Percentiles rank a stretch among this genome's conserved stretches.
Conservation (phyloP, 1,140 invertebrate genomes). For the Rhynchophorus ferrugineus region DNA sequence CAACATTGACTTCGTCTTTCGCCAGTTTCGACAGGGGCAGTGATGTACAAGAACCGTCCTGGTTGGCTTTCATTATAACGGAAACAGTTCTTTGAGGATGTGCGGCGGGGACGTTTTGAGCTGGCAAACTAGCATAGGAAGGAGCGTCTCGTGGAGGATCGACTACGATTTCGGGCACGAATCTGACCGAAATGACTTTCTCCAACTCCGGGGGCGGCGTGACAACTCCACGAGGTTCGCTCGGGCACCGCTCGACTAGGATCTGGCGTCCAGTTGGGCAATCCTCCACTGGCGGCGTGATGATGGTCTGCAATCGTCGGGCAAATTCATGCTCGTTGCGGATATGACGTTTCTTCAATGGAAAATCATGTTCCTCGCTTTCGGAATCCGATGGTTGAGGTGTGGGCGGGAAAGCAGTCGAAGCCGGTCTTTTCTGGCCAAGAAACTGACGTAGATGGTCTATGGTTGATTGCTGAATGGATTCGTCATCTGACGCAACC, state of each 20-base stretch:
- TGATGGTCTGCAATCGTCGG: constrained; percentile 35
- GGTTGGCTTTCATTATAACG: constrained; percentile 75
- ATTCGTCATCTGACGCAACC: constrained; percentile 26
- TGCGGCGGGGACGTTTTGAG: constrained; percentile 42
- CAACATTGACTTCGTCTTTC: constrained; percentile 52
- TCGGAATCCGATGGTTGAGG: constrained; percentile 51
- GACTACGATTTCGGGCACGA: constrained; percentile 10
- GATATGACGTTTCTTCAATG: constrained; percentile 41
- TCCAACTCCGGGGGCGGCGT: background rate
- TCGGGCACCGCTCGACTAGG: background rate
- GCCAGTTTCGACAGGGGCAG: constrained; percentile 32
- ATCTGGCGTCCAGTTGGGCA: background rate
- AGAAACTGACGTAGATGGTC: constrained; percentile 22
- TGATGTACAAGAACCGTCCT: constrained; percentile 62
- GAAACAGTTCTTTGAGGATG: constrained; percentile 44
- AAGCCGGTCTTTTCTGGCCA: constrained; percentile 41
- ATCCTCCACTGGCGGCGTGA: constrained; percentile 32
- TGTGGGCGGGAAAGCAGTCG: constrained; percentile 40
- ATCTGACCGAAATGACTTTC: background rate
- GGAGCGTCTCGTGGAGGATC: constrained; percentile 31
- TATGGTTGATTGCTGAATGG: constrained; percentile 20
- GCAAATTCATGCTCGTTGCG: constrained; percentile 43
- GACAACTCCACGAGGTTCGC: background rate
- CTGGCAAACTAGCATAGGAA: too few relatives aligned
- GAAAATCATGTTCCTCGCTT: constrained; percentile 42